Conservation (phyloP, 2,113 vertebrate species). For the Marmota flaviventris region DNA sequence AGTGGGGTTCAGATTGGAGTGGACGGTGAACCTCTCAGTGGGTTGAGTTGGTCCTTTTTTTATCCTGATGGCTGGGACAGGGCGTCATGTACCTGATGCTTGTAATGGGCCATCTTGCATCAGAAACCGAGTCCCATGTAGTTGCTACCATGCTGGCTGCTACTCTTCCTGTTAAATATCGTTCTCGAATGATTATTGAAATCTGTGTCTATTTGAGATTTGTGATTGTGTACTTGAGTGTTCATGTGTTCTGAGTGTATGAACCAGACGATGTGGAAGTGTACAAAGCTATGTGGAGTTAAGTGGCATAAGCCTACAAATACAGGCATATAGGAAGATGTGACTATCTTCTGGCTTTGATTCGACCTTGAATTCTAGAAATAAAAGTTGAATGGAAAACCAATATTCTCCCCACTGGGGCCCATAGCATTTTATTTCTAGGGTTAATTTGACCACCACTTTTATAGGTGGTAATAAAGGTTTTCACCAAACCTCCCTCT, state of each 20-base stretch:
- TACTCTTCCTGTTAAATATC: neutral
- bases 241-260: neutral
- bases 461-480: slow-evolving; percentile 7
- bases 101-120: neutral
- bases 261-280: too few relatives aligned
- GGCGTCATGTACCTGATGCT: neutral
- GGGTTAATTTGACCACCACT: slow-evolving; percentile 9
- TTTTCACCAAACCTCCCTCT: neutral
- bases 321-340: neutral
- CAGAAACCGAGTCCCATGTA: neutral
- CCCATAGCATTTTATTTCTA: neutral
- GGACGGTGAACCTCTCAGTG: neutral
- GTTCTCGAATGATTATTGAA: neutral
- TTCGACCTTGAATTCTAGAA: slow-evolving; percentile 35
- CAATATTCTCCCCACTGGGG: neutral
- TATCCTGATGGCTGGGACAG: neutral
- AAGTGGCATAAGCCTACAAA: neutral
- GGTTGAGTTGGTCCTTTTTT: neutral
- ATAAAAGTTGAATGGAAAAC: slow-evolving; percentile 37
- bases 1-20: neutral
- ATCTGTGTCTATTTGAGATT: neutral
- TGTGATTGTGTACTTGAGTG: neutral
- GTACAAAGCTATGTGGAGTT: neutral
- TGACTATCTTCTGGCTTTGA: neutral
- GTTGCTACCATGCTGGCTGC: neutral